Evolutionary conservation across 1,140 invertebrate species (phyloP), one percentile per base, ranked within the genome.

Genomic region (Tetragonula clypearis): DNA sequence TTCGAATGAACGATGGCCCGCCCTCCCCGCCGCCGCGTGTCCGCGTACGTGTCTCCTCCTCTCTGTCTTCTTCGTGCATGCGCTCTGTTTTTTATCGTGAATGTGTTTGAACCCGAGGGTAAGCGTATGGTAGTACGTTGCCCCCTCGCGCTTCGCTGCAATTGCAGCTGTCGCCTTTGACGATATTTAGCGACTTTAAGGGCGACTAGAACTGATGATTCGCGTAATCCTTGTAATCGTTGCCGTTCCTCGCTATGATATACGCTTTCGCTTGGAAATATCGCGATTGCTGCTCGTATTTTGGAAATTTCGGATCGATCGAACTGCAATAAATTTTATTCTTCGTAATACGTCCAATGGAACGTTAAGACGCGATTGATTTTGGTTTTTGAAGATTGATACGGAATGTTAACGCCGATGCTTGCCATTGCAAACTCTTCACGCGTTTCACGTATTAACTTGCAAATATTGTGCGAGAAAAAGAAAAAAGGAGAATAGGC

Each of bases 1-100:
- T 93, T 91, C 91, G 88, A 84, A 89, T 81, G 86, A 87, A 87
- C 87, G 86, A 69, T 21, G 21, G 35, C 26, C n/a, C 21, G 12
- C 8, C 23, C 9, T 17, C 11, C 21, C 19, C 8, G 12, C 9
- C 15, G n/a, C 19, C 17, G 14, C 17, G 15, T n/a, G 68, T 58
- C 26, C 26, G 4, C 56, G 55, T 65, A 60, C 23, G 66, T 76
- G 62, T 65, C 58, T 1, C 11, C 26, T 68, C 62, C 26, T 23
- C 26, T 23, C 58, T 15, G 21, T 77, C 55, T 53, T 21, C 12
- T 53, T 21, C 17, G 23, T 41, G n/a, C n/a, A 69, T 19, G 5
- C 6, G 53, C 17, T 21, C 41, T 26, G 76, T 49, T 78, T 53
- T 78, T 49, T 78, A 65, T 17, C 60, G 14, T 30, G 5, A 35